Evolutionary conservation across 2,888 invertebrate species (phyloP), one percentile per base, ranked within the genome.

Genomic region (Blera fallax): DNA sequence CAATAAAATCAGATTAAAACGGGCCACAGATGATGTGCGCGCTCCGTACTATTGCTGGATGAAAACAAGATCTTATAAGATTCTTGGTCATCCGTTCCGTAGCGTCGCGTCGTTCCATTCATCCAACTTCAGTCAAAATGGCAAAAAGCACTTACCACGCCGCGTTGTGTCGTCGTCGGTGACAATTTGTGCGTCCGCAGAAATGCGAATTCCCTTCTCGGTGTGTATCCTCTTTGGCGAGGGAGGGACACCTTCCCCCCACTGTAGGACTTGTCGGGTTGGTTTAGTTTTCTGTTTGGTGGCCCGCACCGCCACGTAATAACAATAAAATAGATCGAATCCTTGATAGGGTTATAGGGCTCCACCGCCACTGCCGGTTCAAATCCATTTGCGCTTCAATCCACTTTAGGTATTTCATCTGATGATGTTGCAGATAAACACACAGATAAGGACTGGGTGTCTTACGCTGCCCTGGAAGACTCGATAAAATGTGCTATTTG

Each of bases 291-390:
- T 84, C 56, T 73, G 62, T 65, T 62, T 56, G 54, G 73, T 34
- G 54, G 62, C 73, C 79, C 79, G 73, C 70, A 77, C 72, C 65
- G 67, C 81, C 60, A 77, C 72, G 60, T 81, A 85, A 85, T 85
- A 85, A 85, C 81, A 85, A 85, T 85, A 85, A 85, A 85, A 81
- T 77, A 85, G 85, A 85, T 85, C 81, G 85, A 85, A 76, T 81
- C 81, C 81, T 81, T 62, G 85, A 85, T 85, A 85, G 81, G 77
- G 84, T 79, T 70, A 65, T 18, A 67, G 80, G 74, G 84, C 80
- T 43, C 43, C 56, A 60, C 58, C 45, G 72, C 65, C 76, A 40
- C 70, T 34, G 58, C 5, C 56, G 60, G 58, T 70, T 81, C 76
- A 81, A 76, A 76, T 70, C 85, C 81, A 81, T 81, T 85, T 85